Evolutionary conservation across 2,888 invertebrate genomes (phyloP), one percentile per base, ranked within the genome.

Genomic region (Ophioninae sp.): DNA sequence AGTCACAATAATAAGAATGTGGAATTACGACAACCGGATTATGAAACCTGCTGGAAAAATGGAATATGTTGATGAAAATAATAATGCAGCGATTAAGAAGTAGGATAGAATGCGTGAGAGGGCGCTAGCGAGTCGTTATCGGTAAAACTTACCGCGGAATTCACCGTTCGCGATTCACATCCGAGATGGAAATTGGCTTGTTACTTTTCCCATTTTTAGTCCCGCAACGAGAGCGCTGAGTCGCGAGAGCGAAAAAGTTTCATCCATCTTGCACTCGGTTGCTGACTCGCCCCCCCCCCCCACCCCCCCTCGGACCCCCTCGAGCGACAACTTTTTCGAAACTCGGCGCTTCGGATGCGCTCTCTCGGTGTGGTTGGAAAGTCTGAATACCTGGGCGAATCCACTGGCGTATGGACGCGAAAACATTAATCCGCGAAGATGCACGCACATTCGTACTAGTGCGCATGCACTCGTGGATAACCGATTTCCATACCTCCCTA

Each of bases 301-400:
- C 22, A 64, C 58, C 37, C 23, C 17, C 44, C 23, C 58, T 64
- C 67, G 74, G 64, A 59, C 56, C 83, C 78, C 83, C 83, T n/a
- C 58, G 67, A 76, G 85, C 84, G 84, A 86, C 84, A 84, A 82
- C 78, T 84, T 84, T 84, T 84, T 85, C 83, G 30, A 51, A 71
- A 79, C 79, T 77, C 61, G 65, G 44, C 44, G 65, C 59, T 39
- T 64, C 17, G 51, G 51, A 51, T 13, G 6, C 51, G 13, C 17
- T 51, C 51, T 51, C 17, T 51, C 17, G 51, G 13, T 51, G 51
- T 51, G 51, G 17, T 17, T 51, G 51, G 13, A 51, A 51, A 51
- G 51, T 51, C 73, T 74, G 37, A 64, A 65, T 41, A 37, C 44
- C 13, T 9, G 30, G 22, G 68, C 22, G n/a, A 64, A 72, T 56